Evolutionary conservation across 2,888 invertebrate genomes (phyloP).

Genomic region (Cryptophagus acutangulus): DNA sequence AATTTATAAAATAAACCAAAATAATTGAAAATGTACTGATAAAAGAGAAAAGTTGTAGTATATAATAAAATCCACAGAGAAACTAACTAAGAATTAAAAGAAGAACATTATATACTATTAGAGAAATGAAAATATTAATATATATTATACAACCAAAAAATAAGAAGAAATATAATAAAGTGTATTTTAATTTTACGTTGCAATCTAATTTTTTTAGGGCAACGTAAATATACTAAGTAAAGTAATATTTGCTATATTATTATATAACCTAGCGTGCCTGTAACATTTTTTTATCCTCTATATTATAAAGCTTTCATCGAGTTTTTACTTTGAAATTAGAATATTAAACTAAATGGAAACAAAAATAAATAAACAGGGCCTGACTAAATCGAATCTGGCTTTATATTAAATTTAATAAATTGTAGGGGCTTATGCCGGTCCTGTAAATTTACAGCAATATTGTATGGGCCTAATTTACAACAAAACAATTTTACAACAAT

Average conservation of each 20-base stretch:
- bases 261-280: slow-evolving; percentile 38
- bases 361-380: not conserved
- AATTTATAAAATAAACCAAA: slow-evolving; percentile 5
- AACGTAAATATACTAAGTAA: slow-evolving; percentile 32
- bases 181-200: slow-evolving; percentile 25
- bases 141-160: slow-evolving; percentile 1
- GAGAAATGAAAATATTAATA: not conserved
- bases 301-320: slow-evolving; percentile 19
- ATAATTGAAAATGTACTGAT: not conserved
- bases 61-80: not conserved
- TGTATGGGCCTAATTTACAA: slow-evolving; percentile 24
- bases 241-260: slow-evolving; percentile 37
- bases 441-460: slow-evolving; percentile 24
- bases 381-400: slow-evolving; percentile 5
- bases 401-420: slow-evolving; percentile 12
- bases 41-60: slow-evolving; percentile 13
- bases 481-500: not conserved
- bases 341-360: slow-evolving; percentile 1
- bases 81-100: not conserved
- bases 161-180: slow-evolving; percentile 8
- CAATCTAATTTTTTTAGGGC: slow-evolving; percentile 21
- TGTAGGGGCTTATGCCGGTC: slow-evolving; percentile 12
- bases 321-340: slow-evolving; percentile 2
- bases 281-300: slow-evolving; percentile 28
- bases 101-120: not conserved